Conservation (phyloP, 2,113 vertebrate species). For the Odocoileus hemionus region DNA sequence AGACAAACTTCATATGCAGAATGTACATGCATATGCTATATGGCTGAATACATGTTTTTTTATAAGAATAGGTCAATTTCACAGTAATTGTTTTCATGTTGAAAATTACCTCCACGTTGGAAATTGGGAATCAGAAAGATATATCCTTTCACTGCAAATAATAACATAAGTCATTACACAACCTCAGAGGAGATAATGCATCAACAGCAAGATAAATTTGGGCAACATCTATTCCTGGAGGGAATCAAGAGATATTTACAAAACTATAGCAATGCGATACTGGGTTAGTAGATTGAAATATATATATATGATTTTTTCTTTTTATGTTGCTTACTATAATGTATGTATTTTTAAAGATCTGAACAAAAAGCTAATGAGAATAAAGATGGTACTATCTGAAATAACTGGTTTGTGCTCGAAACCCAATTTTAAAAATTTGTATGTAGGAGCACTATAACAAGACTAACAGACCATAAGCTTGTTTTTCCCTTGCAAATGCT, state of each 20-base stretch:
- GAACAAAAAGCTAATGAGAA: neutral
- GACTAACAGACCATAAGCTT: neutral
- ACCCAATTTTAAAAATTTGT: neutral
- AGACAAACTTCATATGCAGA: neutral
- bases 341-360: neutral
- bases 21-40: neutral
- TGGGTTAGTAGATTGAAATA: neutral
- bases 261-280: neutral
- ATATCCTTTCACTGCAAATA: neutral
- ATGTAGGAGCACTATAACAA: neutral
- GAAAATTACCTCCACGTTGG: constrained; percentile 54
- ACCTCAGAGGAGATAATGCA: neutral
- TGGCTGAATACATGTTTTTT: neutral
- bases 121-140: neutral
- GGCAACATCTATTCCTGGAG: neutral
- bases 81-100: constrained; percentile 61
- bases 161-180: neutral
- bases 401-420: neutral
- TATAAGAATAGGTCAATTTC: constrained; percentile 48
- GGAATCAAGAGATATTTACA: neutral
- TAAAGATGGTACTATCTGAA: neutral
- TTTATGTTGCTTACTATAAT: neutral
- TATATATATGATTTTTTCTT: neutral
- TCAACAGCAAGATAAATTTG: neutral
- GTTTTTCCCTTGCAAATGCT: constrained; percentile 19